phyloP scores from a whole-genome alignment of 1,140 invertebrate genomes.

The Rhyacophila brunnea region DNA sequence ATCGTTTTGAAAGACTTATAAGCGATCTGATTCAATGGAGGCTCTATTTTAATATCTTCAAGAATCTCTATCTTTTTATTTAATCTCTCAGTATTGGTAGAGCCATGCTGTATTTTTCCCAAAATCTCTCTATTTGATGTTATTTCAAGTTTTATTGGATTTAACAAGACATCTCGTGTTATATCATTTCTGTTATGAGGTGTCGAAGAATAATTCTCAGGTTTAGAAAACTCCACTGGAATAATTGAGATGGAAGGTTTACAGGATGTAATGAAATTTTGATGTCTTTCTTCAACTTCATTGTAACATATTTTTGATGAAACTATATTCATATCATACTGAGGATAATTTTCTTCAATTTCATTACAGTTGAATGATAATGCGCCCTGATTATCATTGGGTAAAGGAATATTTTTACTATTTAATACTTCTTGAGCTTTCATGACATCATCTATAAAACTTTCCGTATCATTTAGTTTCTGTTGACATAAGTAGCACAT shows the following conservation, averaged over 20 bases:
- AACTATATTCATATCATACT: not conserved
- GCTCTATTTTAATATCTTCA: conserved; percentile 18
- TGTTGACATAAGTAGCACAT: conserved; percentile 7
- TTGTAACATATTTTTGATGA: too few species aligned
- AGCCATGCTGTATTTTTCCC: too few species aligned
- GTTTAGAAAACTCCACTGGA: too few species aligned
- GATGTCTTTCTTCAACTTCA: too few species aligned
- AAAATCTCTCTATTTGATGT: too few species aligned
- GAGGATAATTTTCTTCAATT: not conserved
- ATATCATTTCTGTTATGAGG: not conserved
- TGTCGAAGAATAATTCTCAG: not conserved
- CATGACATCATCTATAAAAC: conserved; percentile 4
- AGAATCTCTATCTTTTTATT: conserved; percentile 27
- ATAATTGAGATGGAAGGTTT: too few species aligned
- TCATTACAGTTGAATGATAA: not conserved
- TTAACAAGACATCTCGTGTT: too few species aligned
- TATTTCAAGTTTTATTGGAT: too few species aligned
- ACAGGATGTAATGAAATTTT: too few species aligned
- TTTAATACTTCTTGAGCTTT: conserved; percentile 9
- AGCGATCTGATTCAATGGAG: conserved; percentile 2
- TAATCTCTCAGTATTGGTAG: not conserved
- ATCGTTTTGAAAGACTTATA: conserved; percentile 14
- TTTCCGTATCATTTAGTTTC: conserved; percentile 12
- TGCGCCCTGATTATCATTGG: not conserved
- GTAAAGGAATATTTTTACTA: not conserved